Conservation (phyloP, 1,140 invertebrate species). For the Macrobrachium rosenbergii region DNA sequence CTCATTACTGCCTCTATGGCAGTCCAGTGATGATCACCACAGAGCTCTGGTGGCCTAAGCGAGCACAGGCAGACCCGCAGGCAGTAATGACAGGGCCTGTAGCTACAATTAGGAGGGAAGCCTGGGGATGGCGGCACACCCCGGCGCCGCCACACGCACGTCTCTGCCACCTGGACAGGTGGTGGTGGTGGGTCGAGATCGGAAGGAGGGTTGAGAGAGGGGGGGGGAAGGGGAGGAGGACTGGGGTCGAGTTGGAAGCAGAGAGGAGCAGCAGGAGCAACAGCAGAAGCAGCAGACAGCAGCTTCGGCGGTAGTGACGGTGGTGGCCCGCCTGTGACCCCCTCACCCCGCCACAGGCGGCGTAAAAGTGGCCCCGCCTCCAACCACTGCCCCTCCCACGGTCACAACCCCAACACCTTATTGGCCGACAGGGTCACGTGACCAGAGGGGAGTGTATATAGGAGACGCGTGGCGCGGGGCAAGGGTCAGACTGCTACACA, state of each 20-base stretch:
- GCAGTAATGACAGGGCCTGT: slow-evolving; percentile 19
- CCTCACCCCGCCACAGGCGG: slow-evolving; percentile 54
- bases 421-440: slow-evolving; percentile 54
- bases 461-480: slow-evolving; percentile 58
- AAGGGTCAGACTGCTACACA: slow-evolving; percentile 55
- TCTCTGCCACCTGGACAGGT: slow-evolving; percentile 42
- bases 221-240: too few relatives aligned
- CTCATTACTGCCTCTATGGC: neutral
- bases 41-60: neutral
- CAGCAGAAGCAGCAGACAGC: too few relatives aligned
- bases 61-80: neutral
- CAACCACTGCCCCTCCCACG: slow-evolving; percentile 51
- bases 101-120: slow-evolving; percentile 50
- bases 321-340: slow-evolving; percentile 53
- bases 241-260: too few relatives aligned
- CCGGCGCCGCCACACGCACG: slow-evolving; percentile 57
- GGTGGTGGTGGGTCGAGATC: slow-evolving; percentile 30
- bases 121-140: slow-evolving; percentile 50
- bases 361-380: slow-evolving; percentile 37
- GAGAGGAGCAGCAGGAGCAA: too few relatives aligned
- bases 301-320: slow-evolving; percentile 5
- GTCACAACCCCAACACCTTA: slow-evolving; percentile 52
- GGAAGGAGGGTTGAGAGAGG: too few relatives aligned
- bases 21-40: neutral
- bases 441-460: slow-evolving; percentile 44